Conservation (phyloP, 2,113 vertebrate genomes). For the Ceratotherium simum region DNA sequence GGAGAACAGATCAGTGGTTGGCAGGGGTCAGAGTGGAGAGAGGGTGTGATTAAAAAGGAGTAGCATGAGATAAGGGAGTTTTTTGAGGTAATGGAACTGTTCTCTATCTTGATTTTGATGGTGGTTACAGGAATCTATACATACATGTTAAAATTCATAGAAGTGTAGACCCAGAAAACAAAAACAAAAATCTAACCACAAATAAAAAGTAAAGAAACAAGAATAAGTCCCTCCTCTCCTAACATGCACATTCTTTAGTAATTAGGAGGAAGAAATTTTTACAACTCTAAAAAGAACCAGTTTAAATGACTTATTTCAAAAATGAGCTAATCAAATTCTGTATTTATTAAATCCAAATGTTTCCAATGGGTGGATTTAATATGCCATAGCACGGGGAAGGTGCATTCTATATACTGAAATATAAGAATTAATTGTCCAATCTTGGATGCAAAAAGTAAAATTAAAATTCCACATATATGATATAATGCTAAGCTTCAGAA, state of each 20-base stretch:
- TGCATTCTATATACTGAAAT: neutral
- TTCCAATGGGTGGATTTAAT: constrained; percentile 41
- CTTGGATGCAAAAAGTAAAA: constrained; percentile 41
- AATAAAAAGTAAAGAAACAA: neutral
- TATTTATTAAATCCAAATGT: constrained; percentile 51
- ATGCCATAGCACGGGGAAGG: neutral
- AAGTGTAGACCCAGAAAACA: neutral
- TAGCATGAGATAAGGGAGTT: neutral
- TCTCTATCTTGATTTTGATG: neutral
- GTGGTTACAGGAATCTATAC: neutral
- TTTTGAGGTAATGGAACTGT: neutral
- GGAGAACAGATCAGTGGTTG: neutral
- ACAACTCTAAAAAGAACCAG: neutral
- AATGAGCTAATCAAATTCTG: constrained; percentile 26
- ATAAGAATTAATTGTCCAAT: constrained; percentile 48
- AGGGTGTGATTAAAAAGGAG: neutral
- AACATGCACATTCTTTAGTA: neutral
- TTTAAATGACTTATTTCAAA: constrained; percentile 27
- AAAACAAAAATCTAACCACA: neutral
- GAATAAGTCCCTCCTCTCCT: neutral
- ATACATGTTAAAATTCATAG: neutral
- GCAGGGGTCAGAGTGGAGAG: neutral
- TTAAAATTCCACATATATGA: constrained; percentile 60
- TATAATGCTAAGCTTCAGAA: neutral
- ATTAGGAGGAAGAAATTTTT: neutral